These are phyloP conservation scores for Procambarus virginalis DNA, from an alignment of 1,140 invertebrate genomes.

Conservation along the genomic window DNA sequence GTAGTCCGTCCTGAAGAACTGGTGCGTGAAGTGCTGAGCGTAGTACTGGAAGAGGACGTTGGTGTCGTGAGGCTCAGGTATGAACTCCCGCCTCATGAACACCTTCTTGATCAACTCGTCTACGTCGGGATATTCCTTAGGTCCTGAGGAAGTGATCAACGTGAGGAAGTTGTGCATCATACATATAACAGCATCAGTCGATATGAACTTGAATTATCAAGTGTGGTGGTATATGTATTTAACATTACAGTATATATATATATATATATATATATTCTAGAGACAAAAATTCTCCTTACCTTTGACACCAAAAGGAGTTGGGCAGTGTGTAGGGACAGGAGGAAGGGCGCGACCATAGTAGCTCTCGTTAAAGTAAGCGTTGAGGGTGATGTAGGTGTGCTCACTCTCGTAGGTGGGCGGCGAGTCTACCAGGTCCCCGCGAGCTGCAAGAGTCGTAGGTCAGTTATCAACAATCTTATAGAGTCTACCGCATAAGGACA, in stretches of 20 bases:
- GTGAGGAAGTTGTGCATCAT: too few relatives aligned
- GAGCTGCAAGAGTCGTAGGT: conserved; percentile 70
- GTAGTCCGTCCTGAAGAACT: conserved; percentile 75
- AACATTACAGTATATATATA: too few relatives aligned
- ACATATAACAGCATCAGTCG: too few relatives aligned
- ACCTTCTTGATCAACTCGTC: conserved; percentile 72
- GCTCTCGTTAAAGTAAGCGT: conserved; percentile 73
- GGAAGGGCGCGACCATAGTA: conserved; percentile 74
- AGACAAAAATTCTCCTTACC: conserved; percentile 23
- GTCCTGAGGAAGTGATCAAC: not conserved
- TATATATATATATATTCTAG: not conserved
- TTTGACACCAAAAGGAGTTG: conserved; percentile 74
- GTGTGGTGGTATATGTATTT: too few relatives aligned
- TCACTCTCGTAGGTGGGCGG: conserved; percentile 72
- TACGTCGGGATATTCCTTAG: conserved; percentile 44
- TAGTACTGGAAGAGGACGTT: conserved; percentile 75
- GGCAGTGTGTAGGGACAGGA: conserved; percentile 74
- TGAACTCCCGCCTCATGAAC: conserved; percentile 73
- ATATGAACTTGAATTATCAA: too few relatives aligned
- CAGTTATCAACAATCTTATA: not conserved
- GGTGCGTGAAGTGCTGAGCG: conserved; percentile 76
- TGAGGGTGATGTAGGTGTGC: conserved; percentile 73
- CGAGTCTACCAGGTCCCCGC: conserved; percentile 73
- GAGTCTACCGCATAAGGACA: too few relatives aligned
- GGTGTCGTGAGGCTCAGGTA: conserved; percentile 74